Percentiles rank a stretch among this genome's conserved stretches.
Conservation (phyloP, 1,140 invertebrate species). For the Acromyrmex charruanus region DNA sequence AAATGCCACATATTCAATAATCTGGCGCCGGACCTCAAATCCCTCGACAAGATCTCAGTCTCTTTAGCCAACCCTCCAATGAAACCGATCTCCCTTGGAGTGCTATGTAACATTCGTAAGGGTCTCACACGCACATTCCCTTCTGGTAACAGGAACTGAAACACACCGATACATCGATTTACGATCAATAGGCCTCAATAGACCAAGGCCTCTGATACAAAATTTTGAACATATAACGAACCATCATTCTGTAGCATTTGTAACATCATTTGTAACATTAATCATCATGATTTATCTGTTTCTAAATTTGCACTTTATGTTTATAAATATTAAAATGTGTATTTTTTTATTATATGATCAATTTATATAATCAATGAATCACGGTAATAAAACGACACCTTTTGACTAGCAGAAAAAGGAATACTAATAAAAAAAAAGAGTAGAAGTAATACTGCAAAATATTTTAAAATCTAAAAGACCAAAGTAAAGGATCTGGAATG, state of each 20-base stretch:
- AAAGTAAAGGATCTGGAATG: conserved; percentile 47
- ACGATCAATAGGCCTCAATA: neutral
- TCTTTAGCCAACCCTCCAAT: conserved; percentile 38
- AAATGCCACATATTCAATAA: conserved; percentile 38
- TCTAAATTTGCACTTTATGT: conserved; percentile 9
- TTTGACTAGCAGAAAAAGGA: neutral
- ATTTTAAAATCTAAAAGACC: conserved; percentile 16
- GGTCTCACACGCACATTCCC: conserved; percentile 9
- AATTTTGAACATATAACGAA: conserved; percentile 25
- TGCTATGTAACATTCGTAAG: conserved; percentile 36
- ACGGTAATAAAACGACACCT: neutral
- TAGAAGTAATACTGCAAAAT: neutral
- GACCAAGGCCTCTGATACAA: neutral
- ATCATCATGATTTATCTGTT: conserved; percentile 16
- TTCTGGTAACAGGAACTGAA: conserved; percentile 45
- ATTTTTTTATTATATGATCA: neutral
- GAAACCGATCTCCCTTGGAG: conserved; percentile 37
- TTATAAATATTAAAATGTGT: neutral
- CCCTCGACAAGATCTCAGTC: neutral
- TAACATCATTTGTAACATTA: neutral
- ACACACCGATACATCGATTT: conserved; percentile 17
- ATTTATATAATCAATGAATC: neutral
- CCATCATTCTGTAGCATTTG: neutral
- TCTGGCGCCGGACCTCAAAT: conserved; percentile 47
- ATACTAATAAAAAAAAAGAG: neutral